A percentile compares a stretch with the other conserved stretches of the same genome.
Evolutionary conservation across 2,797 vertebrate species (phyloP).

Genomic region (Aphelocoma californica): DNA sequence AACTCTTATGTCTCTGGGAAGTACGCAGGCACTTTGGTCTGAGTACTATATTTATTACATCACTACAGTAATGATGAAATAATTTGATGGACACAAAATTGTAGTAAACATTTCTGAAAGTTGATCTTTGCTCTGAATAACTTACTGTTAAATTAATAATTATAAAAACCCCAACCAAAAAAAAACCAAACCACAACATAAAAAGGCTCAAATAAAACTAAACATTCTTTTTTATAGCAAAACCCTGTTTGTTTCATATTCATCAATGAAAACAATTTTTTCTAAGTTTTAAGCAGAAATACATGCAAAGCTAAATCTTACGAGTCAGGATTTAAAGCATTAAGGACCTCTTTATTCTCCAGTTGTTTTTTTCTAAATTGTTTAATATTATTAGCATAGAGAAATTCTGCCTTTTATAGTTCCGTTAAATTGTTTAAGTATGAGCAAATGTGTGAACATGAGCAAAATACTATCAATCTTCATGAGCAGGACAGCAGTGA

Average conservation of each 20-base stretch:
- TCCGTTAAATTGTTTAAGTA: background rate
- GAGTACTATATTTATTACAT: background rate
- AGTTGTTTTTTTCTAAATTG: background rate
- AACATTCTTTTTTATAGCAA: background rate
- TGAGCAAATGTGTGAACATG: background rate
- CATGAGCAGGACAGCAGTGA: background rate
- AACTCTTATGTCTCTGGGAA: background rate
- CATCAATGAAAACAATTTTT: background rate
- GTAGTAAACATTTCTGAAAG: background rate
- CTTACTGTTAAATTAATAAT: background rate
- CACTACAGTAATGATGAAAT: background rate
- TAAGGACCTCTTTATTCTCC: background rate
- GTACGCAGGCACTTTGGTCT: background rate
- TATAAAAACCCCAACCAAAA: background rate
- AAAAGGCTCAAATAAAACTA: background rate
- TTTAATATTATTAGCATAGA: background rate
- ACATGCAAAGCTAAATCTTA: background rate
- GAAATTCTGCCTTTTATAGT: background rate
- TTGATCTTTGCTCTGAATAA: rapidly evolving
- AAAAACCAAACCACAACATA: background rate
- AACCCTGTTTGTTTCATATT: background rate
- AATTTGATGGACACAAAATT: background rate
- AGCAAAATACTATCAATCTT: background rate
- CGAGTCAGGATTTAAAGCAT: background rate
- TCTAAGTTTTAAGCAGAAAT: background rate